Percentiles rank a stretch among this genome's conserved stretches.
phyloP scores from a whole-genome alignment of 2,888 invertebrate genomes.

The Thumatha senex region DNA sequence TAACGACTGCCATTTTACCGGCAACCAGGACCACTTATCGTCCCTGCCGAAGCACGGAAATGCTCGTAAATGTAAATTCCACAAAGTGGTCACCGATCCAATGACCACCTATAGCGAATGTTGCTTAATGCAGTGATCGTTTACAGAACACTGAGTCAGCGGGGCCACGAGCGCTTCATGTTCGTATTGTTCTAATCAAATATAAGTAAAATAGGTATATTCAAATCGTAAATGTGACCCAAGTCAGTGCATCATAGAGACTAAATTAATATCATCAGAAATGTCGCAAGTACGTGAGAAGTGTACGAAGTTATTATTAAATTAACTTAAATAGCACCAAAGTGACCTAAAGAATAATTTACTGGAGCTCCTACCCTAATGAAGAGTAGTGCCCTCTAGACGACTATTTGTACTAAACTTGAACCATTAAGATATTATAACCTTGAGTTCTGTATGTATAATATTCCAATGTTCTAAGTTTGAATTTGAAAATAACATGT shows the following conservation, averaged over 20 bases:
- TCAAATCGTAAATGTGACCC: conserved; percentile 22
- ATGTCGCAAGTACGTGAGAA: conserved; percentile 60
- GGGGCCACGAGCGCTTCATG: too few relatives aligned
- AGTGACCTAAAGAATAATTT: conserved; percentile 81
- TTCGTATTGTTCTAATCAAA: too few relatives aligned
- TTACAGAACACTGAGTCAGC: too few relatives aligned
- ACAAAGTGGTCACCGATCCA: too few relatives aligned
- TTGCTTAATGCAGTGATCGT: too few relatives aligned
- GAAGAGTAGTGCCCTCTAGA: conserved; percentile 76
- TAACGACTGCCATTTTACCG: too few relatives aligned
- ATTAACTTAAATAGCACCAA: conserved; percentile 77
- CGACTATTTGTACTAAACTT: conserved; percentile 75
- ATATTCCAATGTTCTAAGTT: conserved; percentile 43
- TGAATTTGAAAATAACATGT: conserved; percentile 26
- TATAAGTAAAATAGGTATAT: conserved; percentile 1
- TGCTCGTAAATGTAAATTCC: too few relatives aligned
- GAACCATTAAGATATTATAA: conserved; percentile 78
- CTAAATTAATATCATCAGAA: conserved; percentile 45
- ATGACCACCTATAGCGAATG: too few relatives aligned
- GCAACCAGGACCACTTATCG: too few relatives aligned
- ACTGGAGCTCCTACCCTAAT: conserved; percentile 71
- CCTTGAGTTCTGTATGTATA: conserved; percentile 51
- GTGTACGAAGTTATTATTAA: conserved; percentile 72
- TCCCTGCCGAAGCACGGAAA: too few relatives aligned
- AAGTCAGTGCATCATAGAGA: conserved; percentile 32